phyloP scores from a whole-genome alignment of 2,797 vertebrate genomes.

The Phataginus tetradactyla region DNA sequence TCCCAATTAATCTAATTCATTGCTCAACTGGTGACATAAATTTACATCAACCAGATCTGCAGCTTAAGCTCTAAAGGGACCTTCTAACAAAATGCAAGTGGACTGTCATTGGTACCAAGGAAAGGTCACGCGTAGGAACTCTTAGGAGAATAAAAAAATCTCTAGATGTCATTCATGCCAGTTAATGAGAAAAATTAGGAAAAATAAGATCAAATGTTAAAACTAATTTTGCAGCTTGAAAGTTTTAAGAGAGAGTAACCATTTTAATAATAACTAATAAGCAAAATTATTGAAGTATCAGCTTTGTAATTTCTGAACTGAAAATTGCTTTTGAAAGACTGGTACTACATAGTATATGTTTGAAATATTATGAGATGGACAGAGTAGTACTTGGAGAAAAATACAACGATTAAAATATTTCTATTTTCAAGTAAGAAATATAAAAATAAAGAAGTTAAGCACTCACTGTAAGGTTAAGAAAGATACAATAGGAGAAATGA shows the following conservation, averaged over 20 bases:
- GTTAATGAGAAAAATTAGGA: neutral
- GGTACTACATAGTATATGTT: neutral
- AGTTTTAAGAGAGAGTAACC: neutral
- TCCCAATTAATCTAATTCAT: constrained; percentile 17
- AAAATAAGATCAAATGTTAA: neutral
- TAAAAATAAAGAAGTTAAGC: neutral
- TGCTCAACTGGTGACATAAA: neutral
- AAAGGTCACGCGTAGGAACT: neutral
- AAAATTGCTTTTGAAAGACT: neutral
- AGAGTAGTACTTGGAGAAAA: neutral
- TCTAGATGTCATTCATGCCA: neutral
- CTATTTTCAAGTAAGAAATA: neutral
- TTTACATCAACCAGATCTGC: neutral
- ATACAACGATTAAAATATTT: neutral
- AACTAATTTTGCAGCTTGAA: neutral
- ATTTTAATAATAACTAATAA: neutral
- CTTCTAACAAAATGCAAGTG: neutral
- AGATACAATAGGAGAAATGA: neutral
- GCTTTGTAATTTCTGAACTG: neutral
- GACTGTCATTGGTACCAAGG: neutral
- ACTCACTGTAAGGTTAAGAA: neutral
- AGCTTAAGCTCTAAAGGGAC: neutral
- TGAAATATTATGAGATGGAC: neutral
- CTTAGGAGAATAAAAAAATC: neutral
- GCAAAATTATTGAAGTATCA: neutral